Percentiles rank a stretch among this genome's conserved stretches.
Evolutionary conservation across 2,797 vertebrate species (phyloP).

Genomic region (Otolemur crassicaudatus): DNA sequence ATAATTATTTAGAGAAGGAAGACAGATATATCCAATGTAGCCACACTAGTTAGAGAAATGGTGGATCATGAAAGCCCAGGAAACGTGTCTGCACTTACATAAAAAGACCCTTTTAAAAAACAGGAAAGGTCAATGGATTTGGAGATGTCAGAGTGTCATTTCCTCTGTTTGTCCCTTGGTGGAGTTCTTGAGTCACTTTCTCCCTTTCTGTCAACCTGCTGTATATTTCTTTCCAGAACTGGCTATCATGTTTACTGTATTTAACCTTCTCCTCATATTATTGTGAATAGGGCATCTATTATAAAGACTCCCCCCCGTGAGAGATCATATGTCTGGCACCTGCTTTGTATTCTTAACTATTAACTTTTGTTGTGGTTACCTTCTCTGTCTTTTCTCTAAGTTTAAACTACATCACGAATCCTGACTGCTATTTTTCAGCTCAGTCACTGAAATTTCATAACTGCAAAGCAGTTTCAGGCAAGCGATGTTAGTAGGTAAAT

Average conservation of each 20-base stretch:
- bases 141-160: slow-evolving; percentile 83
- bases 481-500: not conserved
- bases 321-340: not conserved
- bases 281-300: slow-evolving; percentile 75
- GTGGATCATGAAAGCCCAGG: not conserved
- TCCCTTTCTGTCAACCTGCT: slow-evolving; percentile 73
- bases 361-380: slow-evolving; percentile 51
- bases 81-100: fast-evolving
- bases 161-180: slow-evolving; percentile 89
- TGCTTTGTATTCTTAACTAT: slow-evolving; percentile 13
- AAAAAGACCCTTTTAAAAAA: slow-evolving; percentile 51
- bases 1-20: slow-evolving; percentile 13
- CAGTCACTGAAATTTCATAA: slow-evolving; percentile 68
- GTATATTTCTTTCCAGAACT: slow-evolving; percentile 78
- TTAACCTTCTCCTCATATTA: slow-evolving; percentile 86
- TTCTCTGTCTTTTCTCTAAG: slow-evolving; percentile 58
- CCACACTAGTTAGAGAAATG: not conserved
- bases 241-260: slow-evolving; percentile 82
- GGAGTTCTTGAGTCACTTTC: slow-evolving; percentile 91
- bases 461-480: slow-evolving; percentile 43
- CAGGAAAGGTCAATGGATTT: slow-evolving; percentile 86
- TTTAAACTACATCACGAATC: slow-evolving; percentile 53
- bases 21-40: not conserved
- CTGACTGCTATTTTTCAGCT: slow-evolving; percentile 70
- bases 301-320: slow-evolving; percentile 51